phyloP scores from a whole-genome alignment of 2,797 vertebrate species.

The Diceros bicornis region DNA sequence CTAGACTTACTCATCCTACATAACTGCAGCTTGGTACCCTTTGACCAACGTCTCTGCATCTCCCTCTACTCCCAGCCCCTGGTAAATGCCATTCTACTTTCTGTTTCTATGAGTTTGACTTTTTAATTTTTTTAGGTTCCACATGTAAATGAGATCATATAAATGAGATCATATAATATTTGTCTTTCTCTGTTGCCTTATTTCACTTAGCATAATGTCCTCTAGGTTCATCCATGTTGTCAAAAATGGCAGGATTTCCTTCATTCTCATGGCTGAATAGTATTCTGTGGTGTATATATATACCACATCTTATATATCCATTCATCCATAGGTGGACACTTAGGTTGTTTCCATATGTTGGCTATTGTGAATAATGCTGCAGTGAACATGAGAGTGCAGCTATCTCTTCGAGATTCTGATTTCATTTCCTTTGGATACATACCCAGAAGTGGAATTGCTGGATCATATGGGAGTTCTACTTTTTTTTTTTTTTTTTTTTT shows the following conservation, averaged over 20 bases:
- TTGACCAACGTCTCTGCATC: not conserved
- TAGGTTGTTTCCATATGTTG: not conserved
- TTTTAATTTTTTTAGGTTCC: not conserved
- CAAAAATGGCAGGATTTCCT: not conserved
- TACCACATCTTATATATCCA: not conserved
- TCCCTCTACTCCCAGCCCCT: not conserved
- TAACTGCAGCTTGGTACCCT: not conserved
- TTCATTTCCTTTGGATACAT: not conserved
- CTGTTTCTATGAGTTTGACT: not conserved
- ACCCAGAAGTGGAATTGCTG: not conserved
- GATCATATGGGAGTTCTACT: not conserved
- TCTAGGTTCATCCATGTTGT: not conserved
- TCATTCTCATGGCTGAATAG: not conserved
- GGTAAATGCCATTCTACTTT: not conserved
- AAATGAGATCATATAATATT: not conserved
- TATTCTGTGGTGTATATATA: not conserved
- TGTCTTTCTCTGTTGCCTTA: not conserved
- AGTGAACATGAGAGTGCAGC: not conserved
- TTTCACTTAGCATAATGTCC: not conserved
- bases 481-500: not conserved
- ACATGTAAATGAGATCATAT: not conserved
- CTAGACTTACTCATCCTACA: not conserved
- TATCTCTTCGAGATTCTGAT: not conserved
- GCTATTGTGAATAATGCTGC: not conserved
- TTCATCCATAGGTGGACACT: not conserved